Base-by-base conservation (phyloP, 2,888 invertebrate species). In the Thumatha senex region DNA sequence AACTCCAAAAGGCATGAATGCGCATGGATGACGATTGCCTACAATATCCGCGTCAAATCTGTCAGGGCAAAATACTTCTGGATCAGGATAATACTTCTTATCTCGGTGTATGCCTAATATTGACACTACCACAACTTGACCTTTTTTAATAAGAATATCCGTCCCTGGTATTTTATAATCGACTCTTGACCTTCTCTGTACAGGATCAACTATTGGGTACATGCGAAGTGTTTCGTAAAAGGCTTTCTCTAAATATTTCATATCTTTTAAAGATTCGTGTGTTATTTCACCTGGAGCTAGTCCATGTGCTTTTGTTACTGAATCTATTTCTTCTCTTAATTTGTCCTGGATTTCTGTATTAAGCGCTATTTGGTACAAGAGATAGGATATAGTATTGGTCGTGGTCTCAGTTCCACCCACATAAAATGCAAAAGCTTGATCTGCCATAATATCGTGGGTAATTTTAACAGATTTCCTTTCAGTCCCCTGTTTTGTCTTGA, bases 391-490 rank as follows among this genome's bases (percentile, higher is more conserved):
- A 0, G 86, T 81, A 0, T 85, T 80, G 0, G 91, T 83, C 36
- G 82, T 84, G 0, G 90, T 89, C 56, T 90, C 91, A 56, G 84
- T 91, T 0, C 91, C 91, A 8, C 81, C 92, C 1, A 74, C 70
- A 51, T 86, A 89, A 60, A 92, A 89, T 12, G 88, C 70, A 58
- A 88, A 84, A 1, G 82, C 82, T 60, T 91, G 88, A 0, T 88
- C 84, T 1, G 78, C 75, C 18, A 87, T 80, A 0, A 84, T 40
- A n/a, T 65, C 70, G 1, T 84, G 76, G 4, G 78, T 77, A 9
- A 85, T 54, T 52, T 78, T 73, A 18, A 80, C 15, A 7, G 47
- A 14, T 0, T 48, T 48, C 7, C 42, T 13, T 8, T 61, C 48
- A 24, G 56, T 42, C 1, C 63, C 59, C 5, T 61, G 29, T 10